Evolutionary conservation across 2,888 invertebrate genomes (phyloP).

Genomic region (Tipula unca): DNA sequence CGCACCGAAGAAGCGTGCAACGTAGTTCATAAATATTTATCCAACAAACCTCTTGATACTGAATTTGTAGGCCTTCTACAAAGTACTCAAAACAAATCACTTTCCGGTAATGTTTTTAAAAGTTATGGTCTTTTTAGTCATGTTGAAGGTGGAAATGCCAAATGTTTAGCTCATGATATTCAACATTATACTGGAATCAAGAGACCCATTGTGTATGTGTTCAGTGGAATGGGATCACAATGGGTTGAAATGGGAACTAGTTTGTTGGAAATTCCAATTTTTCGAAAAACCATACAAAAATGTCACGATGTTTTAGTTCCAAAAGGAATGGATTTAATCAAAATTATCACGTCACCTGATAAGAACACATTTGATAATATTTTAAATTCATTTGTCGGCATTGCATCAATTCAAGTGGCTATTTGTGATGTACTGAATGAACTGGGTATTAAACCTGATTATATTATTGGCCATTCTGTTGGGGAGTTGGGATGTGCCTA

Average conservation of each 20-base stretch:
- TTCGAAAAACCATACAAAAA: conserved; percentile 58
- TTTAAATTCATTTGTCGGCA: conserved; percentile 62
- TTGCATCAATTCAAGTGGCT: conserved; percentile 58
- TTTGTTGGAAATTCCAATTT: conserved; percentile 64
- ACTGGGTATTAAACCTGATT: conserved; percentile 58
- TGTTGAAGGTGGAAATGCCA: conserved; percentile 26
- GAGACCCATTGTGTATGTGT: conserved; percentile 78
- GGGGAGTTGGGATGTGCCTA: conserved; percentile 94
- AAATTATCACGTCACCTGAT: conserved; percentile 55
- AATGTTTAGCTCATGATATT: conserved; percentile 48
- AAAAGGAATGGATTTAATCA: conserved; percentile 53
- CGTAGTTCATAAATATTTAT: conserved; percentile 53
- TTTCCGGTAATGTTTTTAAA: conserved; percentile 60
- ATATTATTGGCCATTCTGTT: conserved; percentile 82
- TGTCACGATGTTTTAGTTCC: conserved; percentile 50
- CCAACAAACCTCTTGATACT: conserved; percentile 51
- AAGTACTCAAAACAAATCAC: conserved; percentile 49
- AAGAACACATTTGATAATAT: conserved; percentile 55
- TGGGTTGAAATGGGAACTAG: conserved; percentile 77
- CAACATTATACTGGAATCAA: conserved; percentile 53
- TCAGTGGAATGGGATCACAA: conserved; percentile 86
- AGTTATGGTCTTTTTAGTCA: conserved; percentile 55
- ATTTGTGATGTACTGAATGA: conserved; percentile 53
- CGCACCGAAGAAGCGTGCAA: conserved; percentile 70
- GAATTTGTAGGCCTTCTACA: conserved; percentile 54